Evolutionary conservation across 2,797 vertebrate species (phyloP).

Genomic region (Eleutherodactylus coqui): DNA sequence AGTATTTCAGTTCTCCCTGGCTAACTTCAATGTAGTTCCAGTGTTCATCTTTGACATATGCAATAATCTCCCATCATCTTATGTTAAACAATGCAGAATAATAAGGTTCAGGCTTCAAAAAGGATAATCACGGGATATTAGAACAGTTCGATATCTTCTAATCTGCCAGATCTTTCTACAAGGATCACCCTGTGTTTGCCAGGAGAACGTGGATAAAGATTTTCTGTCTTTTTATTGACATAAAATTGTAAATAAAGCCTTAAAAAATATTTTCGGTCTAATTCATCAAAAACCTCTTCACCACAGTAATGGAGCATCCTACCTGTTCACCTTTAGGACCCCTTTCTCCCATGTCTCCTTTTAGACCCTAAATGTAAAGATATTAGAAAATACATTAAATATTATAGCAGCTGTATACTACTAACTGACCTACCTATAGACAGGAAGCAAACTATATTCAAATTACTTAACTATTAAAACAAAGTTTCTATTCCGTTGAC

Average conservation of each 20-base stretch:
- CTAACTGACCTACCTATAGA: not conserved
- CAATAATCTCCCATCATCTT: not conserved
- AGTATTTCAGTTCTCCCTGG: not conserved
- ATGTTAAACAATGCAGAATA: not conserved
- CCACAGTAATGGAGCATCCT: conserved; percentile 19
- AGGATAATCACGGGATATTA: not conserved
- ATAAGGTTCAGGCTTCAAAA: not conserved
- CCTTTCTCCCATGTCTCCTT: conserved; percentile 86
- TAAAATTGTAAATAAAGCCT: too few species aligned
- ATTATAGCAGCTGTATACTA: not conserved
- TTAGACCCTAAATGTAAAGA: conserved; percentile 81
- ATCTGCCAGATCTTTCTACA: not conserved
- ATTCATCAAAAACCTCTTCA: not conserved
- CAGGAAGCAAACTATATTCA: not conserved
- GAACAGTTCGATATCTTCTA: not conserved
- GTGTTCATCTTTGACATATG: not conserved
- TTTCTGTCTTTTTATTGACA: too few species aligned
- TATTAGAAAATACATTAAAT: not conserved
- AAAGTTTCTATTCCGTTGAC: not conserved
- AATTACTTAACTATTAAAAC: not conserved
- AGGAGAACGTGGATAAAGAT: not conserved
- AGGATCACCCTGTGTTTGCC: not conserved
- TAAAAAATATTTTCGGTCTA: too few species aligned
- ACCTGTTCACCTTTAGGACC: conserved; percentile 95
- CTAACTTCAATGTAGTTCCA: not conserved